Evolutionary conservation across 1,140 invertebrate genomes (phyloP), one percentile per base, ranked within the genome.

Genomic region (Reticulitermes speratus): DNA sequence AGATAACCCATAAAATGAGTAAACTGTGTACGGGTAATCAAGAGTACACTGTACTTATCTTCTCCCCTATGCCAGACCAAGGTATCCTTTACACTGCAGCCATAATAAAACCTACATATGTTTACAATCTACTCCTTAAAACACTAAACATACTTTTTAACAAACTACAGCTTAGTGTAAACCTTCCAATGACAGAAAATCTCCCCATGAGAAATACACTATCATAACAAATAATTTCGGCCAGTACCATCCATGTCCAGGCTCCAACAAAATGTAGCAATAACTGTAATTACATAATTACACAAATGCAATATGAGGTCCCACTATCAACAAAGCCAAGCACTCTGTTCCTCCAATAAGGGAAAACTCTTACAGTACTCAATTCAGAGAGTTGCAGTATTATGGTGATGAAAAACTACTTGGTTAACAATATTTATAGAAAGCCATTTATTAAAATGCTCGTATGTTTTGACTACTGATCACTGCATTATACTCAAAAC

Each of bases 111-210:
- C n/a, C 25, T 16, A 30, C 16, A 25, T 30, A 25, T 5, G 25
- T 75, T 75, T 75, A n/a, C 8, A 75, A 30, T 8, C 65, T 75
- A 75, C n/a, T 75, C n/a, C 65, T 75, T 30, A 30, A 75, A 75
- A 75, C 65, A 75, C n/a, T 11, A 30, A 75, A 25, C n/a, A 75
- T 75, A n/a, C 65, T 75, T 75, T 75, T 0, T 30, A 75, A 25
- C 9, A 75, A 19, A 75, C 65, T 75, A 75, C 25, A 30, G 65
- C n/a, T 75, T 55, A 55, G 19, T 19, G 3, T 55, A 55, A 55
- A 55, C 52, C 52, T 75, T 75, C n/a, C 65, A 75, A 30, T 75
- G 65, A 30, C 65, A 75, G 52, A 55, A 75, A 75, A 75, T 75
- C 25, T 75, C 65, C n/a, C n/a, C 65, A 30, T 25, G 25, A 8